These are phyloP conservation scores for Trididemnum nubilum DNA, from an alignment of 23 tunicate species.

Conservation along the genomic window DNA sequence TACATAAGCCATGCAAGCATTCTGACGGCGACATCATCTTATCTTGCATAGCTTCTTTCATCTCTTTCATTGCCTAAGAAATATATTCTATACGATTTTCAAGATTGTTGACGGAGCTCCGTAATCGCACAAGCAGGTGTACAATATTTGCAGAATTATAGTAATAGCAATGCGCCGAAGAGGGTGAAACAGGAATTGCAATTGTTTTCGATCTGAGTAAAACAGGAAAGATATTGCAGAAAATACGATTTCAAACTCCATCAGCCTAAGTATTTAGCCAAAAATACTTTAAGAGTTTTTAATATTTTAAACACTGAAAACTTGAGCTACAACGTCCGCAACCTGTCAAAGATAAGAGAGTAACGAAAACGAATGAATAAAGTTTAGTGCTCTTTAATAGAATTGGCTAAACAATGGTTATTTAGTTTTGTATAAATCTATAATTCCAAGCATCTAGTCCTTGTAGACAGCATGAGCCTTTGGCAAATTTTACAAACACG, in stretches of 20 bases:
- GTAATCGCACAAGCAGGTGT: not conserved
- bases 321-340: no score
- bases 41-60: not conserved
- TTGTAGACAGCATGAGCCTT: no score
- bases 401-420: no score
- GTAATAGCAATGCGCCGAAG: constrained; percentile 4
- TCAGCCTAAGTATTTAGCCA: not conserved
- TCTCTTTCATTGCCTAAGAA: not conserved
- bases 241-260: not conserved
- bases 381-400: no score
- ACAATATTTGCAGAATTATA: not conserved
- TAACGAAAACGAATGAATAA: no score
- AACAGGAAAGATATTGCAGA: not conserved
- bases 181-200: not conserved
- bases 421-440: no score
- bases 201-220: not conserved
- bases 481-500: no score
- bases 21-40: not conserved
- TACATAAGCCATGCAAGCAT: not conserved
- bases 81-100: not conserved
- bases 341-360: no score
- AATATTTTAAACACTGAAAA: no score
- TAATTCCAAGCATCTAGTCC: no score
- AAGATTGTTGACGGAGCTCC: not conserved
- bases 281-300: no score